phyloP scores from a whole-genome alignment of 1,140 invertebrate genomes.

The Drosophila carrolli region DNA sequence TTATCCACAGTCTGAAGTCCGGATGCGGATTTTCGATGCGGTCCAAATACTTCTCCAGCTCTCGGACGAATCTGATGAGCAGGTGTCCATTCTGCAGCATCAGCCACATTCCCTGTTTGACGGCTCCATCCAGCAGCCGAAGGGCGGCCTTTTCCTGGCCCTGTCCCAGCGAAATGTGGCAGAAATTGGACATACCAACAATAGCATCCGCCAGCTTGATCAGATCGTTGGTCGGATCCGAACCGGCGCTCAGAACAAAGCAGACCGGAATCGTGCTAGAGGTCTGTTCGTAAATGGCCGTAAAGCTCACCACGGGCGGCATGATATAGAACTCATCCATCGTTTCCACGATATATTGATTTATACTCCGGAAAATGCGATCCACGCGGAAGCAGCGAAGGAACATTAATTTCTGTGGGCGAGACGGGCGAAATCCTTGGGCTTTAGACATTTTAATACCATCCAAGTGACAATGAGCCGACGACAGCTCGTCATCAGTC shows the following conservation, averaged over 20 bases:
- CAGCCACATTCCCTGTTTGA: slow-evolving; percentile 93
- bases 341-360: slow-evolving; percentile 90
- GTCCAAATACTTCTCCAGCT: slow-evolving; percentile 93
- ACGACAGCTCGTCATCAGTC: slow-evolving; percentile 59
- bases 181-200: slow-evolving; percentile 90
- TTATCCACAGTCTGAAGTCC: slow-evolving; percentile 96
- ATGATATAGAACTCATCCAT: slow-evolving; percentile 95
- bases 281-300: slow-evolving; percentile 93
- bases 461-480: slow-evolving; percentile 46
- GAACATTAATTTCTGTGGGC: slow-evolving; percentile 89
- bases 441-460: slow-evolving; percentile 53
- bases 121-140: slow-evolving; percentile 89
- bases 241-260: slow-evolving; percentile 94
- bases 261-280: slow-evolving; percentile 91
- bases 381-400: slow-evolving; percentile 94
- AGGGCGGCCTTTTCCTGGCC: slow-evolving; percentile 93
- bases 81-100: slow-evolving; percentile 96
- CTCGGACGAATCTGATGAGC: slow-evolving; percentile 90
- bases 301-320: slow-evolving; percentile 92
- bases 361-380: slow-evolving; percentile 92
- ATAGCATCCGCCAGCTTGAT: slow-evolving; percentile 92
- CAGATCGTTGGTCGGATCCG: slow-evolving; percentile 94
- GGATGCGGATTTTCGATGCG: slow-evolving; percentile 92
- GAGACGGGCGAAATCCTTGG: slow-evolving; percentile 23
- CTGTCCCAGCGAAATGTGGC: slow-evolving; percentile 94